These are phyloP conservation scores for Notospermus geniculatus DNA, from an alignment of 1,140 invertebrate species.

Conservation along the genomic window DNA sequence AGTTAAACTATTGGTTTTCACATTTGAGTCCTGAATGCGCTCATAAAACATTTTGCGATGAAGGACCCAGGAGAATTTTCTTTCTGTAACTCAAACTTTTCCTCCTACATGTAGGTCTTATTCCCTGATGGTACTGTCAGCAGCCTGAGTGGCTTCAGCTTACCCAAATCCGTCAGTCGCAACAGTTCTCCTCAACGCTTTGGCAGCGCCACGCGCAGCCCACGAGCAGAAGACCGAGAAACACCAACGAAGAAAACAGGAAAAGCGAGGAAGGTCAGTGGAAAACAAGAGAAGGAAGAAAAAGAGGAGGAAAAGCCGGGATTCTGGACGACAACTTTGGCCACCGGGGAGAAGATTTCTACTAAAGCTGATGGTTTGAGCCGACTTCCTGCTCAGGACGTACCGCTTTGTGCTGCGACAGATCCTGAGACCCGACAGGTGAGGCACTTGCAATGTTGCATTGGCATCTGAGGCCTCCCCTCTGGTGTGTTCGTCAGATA, in stretches of 20 bases:
- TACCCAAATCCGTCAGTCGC: constrained; percentile 26
- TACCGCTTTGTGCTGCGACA: constrained; percentile 43
- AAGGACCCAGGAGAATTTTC: too few relatives aligned
- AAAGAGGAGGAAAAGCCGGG: constrained; percentile 24
- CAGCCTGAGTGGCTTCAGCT: constrained; percentile 30
- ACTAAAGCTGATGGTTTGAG: constrained; percentile 27
- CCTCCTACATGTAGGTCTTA: constrained; percentile 35
- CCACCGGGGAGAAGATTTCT: constrained; percentile 39
- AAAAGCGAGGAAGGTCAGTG: neutral
- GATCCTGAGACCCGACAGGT: constrained; percentile 53
- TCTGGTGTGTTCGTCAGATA: too few relatives aligned
- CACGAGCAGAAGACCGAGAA: constrained; percentile 21
- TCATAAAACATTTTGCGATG: too few relatives aligned
- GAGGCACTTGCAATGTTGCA: neutral
- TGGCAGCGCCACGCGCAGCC: constrained; percentile 30
- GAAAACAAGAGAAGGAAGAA: constrained; percentile 18
- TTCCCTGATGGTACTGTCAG: constrained; percentile 52
- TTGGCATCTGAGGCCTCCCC: too few relatives aligned
- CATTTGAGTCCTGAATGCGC: too few relatives aligned
- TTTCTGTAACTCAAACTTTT: neutral
- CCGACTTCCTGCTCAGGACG: constrained; percentile 27
- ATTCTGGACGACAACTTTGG: constrained; percentile 43
- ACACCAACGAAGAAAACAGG: constrained; percentile 30
- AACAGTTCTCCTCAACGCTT: constrained; percentile 27
- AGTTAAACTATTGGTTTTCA: too few relatives aligned